Percentiles rank a stretch among this genome's conserved stretches.
Evolutionary conservation across 2,888 invertebrate genomes (phyloP).

Genomic region (Euspilapteryx auroguttella): DNA sequence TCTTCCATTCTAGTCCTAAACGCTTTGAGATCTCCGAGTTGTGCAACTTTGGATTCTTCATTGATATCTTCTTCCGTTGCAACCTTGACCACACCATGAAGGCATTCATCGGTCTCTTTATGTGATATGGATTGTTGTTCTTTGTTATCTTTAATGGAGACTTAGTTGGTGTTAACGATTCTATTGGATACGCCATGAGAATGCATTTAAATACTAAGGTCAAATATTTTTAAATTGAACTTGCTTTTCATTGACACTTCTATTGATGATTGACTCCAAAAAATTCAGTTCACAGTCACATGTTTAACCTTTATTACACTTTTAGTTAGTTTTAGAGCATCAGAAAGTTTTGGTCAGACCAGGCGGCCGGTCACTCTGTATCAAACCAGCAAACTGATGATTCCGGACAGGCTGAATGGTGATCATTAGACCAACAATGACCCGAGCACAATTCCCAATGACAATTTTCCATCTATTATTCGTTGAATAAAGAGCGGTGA

Average conservation of each 20-base stretch:
- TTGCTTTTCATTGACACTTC: too few species aligned
- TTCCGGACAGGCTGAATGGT: slow-evolving; percentile 41
- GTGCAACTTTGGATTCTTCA: slow-evolving; percentile 79
- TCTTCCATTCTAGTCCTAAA: slow-evolving; percentile 84
- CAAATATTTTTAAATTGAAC: too few species aligned
- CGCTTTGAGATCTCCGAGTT: slow-evolving; percentile 82
- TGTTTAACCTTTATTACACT: too few species aligned
- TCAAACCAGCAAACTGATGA: slow-evolving; percentile 36
- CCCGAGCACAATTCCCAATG: slow-evolving; percentile 43
- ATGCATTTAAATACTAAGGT: too few species aligned
- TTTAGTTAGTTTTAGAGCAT: too few species aligned
- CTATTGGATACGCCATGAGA: too few species aligned
- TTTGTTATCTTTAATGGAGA: slow-evolving; percentile 44
- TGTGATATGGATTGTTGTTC: slow-evolving; percentile 68
- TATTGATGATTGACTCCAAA: too few species aligned
- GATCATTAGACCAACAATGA: slow-evolving; percentile 54
- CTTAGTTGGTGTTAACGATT: slow-evolving; percentile 18
- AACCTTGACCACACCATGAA: slow-evolving; percentile 98
- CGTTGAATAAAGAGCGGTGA: slow-evolving; percentile 58
- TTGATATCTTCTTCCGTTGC: slow-evolving; percentile 82
- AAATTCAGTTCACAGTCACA: too few species aligned
- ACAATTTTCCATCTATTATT: slow-evolving; percentile 60
- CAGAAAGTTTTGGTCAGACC: too few species aligned
- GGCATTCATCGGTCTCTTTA: slow-evolving; percentile 97
- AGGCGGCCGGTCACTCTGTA: too few species aligned